Evolutionary conservation across 2,113 vertebrate species (phyloP), one percentile per base, ranked within the genome.

Genomic region (Strigops habroptila): DNA sequence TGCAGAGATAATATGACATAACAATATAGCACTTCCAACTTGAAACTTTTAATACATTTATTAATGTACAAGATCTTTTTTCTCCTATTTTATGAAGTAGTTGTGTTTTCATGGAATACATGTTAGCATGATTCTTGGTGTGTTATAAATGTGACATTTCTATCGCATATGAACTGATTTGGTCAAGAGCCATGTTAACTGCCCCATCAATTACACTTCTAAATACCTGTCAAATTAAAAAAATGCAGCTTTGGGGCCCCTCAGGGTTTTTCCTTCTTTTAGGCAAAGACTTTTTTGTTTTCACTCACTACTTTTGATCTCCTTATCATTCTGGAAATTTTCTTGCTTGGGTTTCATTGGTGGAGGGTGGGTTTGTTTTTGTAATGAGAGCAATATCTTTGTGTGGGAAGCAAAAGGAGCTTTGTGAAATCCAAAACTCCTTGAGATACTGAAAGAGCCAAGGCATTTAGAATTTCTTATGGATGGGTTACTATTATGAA

Each of bases 141-240:
- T 78, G 51, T 88, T 91, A 51, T 69, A 90, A 80, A 90, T 88
- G 86, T 88, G 78, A 82, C 89, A 65, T 60, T 90, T 88, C 86
- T 92, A 87, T 91, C 7, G 7, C 70, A 23, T 94, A 69, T 90
- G 91, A 96, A 85, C 91, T 73, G n/a, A 64, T 97, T 97, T 96
- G 95, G 92, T 96, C 92, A 85, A 94, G 73, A 93, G 67, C 93
- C 85, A 71, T 64, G 79, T 94, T 96, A 96, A 95, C 94, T 96
- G 88, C 80, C 73, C 90, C 94, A 97, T 97, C 95, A 97, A 93
- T 97, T 96, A 97, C 74, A 46, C 82, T 90, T 95, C 82, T 95
- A 97, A 96, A 91, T 96, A 92, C 79, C 82, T 97, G 97, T 97
- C 97, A 96, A 81, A 78, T 96, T 92, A 53, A 62, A 93, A 92